phyloP scores from a whole-genome alignment of 2,888 invertebrate species.

The Colostygia pectinataria region DNA sequence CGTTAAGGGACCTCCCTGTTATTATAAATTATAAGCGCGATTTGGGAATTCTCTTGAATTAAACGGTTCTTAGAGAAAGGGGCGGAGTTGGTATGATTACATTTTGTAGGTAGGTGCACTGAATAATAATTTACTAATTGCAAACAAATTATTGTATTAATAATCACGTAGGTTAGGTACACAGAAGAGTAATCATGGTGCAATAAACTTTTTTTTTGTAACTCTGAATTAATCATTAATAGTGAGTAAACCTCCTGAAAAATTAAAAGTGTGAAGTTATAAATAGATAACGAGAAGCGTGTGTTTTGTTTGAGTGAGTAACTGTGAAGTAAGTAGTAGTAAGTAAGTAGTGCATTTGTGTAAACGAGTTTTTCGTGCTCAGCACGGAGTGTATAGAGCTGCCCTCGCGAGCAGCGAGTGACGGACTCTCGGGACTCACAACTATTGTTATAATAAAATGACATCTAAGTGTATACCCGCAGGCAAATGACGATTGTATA shows the following conservation, averaged over 20 bases:
- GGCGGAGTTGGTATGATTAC: conserved; percentile 47
- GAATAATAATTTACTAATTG: not conserved
- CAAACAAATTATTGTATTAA: no score
- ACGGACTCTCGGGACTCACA: conserved; percentile 46
- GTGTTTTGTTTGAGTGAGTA: no score
- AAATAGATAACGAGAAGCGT: no score
- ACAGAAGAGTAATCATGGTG: no score
- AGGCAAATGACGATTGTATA: conserved; percentile 32
- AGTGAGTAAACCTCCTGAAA: no score
- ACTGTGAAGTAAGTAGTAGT: no score
- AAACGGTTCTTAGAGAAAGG: conserved; percentile 64
- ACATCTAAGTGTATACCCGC: conserved; percentile 59
- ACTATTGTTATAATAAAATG: conserved; percentile 79
- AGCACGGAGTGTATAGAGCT: conserved; percentile 69
- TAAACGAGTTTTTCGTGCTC: no score
- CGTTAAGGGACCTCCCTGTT: conserved; percentile 77
- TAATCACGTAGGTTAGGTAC: no score
- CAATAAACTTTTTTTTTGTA: no score
- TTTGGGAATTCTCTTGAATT: conserved; percentile 74
- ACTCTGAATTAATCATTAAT: no score
- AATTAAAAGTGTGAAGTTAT: no score
- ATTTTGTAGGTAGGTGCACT: conserved; percentile 11
- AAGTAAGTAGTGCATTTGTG: conserved; percentile 54
- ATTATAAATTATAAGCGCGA: conserved; percentile 80
- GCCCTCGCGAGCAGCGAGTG: conserved; percentile 43